Evolutionary conservation across 2,113 vertebrate genomes (phyloP), one percentile per base, ranked within the genome.

Genomic region (Sarotherodon lohbergeri): DNA sequence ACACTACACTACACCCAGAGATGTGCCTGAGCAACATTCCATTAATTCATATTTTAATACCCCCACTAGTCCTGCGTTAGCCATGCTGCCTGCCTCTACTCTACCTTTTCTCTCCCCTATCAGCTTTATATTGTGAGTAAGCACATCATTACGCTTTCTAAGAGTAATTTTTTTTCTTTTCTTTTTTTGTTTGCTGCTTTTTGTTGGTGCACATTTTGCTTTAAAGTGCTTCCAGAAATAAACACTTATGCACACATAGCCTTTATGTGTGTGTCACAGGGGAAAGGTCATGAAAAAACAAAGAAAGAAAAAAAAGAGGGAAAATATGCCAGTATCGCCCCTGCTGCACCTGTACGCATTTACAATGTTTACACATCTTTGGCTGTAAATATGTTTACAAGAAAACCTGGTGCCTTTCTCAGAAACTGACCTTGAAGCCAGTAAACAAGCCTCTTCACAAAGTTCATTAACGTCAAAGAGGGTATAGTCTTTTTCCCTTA

Each of bases 31-130:
- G 94, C 91, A 95, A 92, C 95, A 93, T 96, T 94, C 90, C 93
- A 95, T 96, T 95, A 96, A 96, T 96, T 96, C 91, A 95, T 95
- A 94, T 96, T 96, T 78, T 96, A 96, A 96, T 95, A 91, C 89
- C 90, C 88, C 88, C 85, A 80, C 81, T 68, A 81, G 89, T 88
- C 83, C 80, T 88, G 82, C 79, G 8, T 88, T 92, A 90, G 73
- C 85, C 79, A 52, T 6, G 55, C 73, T 85, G 82, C 87, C 81
- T 71, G 81, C 86, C 68, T 86, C 86, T 86, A 79, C 66, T 82
- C 79, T 84, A 36, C 85, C 41, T 39, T 66, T 22, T 66, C 90
- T 88, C 55, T 88, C 83, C 76, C 39, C 81, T 57, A 71, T 73
- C 55, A 87, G 89, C 86, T 84, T 90, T 79, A 90, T 86, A 89